These are phyloP conservation scores for Eristalinus sepulchralis DNA, from an alignment of 2,888 invertebrate genomes.

Conservation along the genomic window DNA sequence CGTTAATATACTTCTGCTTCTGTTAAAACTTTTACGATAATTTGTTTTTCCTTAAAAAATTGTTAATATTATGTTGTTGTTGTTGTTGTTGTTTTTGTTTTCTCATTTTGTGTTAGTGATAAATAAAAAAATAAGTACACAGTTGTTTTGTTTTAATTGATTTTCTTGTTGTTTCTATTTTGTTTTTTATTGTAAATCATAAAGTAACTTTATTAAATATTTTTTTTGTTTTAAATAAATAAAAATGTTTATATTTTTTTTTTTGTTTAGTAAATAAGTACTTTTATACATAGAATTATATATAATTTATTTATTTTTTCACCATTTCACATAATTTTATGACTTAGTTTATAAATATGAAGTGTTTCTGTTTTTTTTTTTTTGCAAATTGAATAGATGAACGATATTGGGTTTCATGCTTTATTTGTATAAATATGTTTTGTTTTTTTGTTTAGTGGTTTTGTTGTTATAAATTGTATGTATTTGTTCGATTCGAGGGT, in stretches of 20 bases:
- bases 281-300: conserved; percentile 57
- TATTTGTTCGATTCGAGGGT: conserved; percentile 61
- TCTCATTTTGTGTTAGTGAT: conserved; percentile 52
- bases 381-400: conserved; percentile 64
- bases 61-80: conserved; percentile 2
- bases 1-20: conserved; percentile 59
- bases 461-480: conserved; percentile 29
- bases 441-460: conserved; percentile 7
- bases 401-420: conserved; percentile 66
- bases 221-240: conserved; percentile 50
- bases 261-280: conserved; percentile 63
- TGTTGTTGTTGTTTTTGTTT: too few species aligned
- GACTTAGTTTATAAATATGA: conserved; percentile 70
- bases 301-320: conserved; percentile 46
- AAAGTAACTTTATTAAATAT: conserved; percentile 61
- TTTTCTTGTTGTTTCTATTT: conserved; percentile 33
- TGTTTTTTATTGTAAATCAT: conserved; percentile 69
- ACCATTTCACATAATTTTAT: conserved; percentile 51
- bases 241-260: conserved; percentile 13
- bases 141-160: conserved; percentile 47
- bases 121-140: conserved; percentile 70
- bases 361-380: conserved; percentile 28
- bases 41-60: conserved; percentile 38
- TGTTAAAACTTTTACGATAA: conserved; percentile 40
- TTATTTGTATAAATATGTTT: conserved; percentile 59